phyloP scores from a whole-genome alignment of 2,113 vertebrate species.

The Microtus richardsoni region DNA sequence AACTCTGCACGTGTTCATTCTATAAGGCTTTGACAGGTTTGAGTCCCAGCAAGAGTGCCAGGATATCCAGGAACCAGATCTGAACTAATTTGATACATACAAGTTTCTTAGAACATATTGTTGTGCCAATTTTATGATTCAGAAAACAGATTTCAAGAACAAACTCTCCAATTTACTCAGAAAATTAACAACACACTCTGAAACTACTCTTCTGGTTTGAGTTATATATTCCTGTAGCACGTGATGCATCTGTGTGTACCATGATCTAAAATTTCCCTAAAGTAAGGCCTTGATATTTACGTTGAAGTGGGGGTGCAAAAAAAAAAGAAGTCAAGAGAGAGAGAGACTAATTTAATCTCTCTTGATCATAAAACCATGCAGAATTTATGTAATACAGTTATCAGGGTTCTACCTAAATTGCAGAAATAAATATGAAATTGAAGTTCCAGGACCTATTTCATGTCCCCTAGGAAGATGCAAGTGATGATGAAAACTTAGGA shows the following conservation, averaged over 20 bases:
- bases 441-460: background rate
- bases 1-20: background rate
- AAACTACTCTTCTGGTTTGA: too few species aligned
- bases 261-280: background rate
- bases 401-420: background rate
- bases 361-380: background rate
- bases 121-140: background rate
- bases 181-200: too few species aligned
- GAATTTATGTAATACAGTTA: background rate
- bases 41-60: background rate
- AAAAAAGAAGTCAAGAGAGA: too few species aligned
- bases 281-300: rapidly evolving
- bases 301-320: background rate
- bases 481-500: background rate
- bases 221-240: background rate
- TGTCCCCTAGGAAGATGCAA: background rate
- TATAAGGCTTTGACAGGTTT: background rate
- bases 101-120: background rate
- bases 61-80: background rate
- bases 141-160: background rate
- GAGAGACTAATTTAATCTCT: background rate
- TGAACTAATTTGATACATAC: background rate
- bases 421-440: background rate
- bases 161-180: background rate
- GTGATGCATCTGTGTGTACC: background rate